A percentile compares a stretch with the other conserved stretches of the same genome.
These are phyloP conservation scores for Lontra canadensis DNA, from an alignment of 2,113 vertebrate genomes.

Conservation along the genomic window DNA sequence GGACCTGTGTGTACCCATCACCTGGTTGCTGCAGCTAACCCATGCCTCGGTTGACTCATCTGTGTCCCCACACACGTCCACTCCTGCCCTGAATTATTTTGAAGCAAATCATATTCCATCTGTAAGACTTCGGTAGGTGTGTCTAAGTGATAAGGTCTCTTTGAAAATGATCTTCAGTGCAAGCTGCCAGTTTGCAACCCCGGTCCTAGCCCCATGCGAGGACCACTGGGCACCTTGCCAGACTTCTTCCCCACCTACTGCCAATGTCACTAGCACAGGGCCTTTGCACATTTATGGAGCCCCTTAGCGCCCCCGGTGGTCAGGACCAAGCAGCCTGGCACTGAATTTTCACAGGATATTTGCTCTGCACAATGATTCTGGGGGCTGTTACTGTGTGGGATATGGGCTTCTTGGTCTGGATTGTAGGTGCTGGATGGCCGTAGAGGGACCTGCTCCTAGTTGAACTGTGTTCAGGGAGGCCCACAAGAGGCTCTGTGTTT, in stretches of 20 bases:
- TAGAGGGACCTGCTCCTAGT: not conserved
- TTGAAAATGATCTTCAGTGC: not conserved
- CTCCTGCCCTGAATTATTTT: not conserved
- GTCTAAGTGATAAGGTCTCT: not conserved
- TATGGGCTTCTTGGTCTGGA: not conserved
- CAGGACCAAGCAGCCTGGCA: not conserved
- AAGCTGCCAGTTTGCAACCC: not conserved
- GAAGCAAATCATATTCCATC: not conserved
- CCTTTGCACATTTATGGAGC: not conserved
- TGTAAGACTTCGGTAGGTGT: not conserved
- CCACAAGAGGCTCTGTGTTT: not conserved
- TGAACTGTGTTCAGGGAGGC: not conserved
- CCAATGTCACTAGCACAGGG: not conserved
- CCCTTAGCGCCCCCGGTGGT: accelerated
- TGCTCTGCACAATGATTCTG: not conserved
- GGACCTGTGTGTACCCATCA: not conserved
- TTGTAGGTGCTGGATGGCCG: not conserved
- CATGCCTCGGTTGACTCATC: not conserved
- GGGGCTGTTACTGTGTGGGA: not conserved
- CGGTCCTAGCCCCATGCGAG: not conserved
- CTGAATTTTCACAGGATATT: not conserved
- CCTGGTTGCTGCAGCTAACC: not conserved
- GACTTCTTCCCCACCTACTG: not conserved
- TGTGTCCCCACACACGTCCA: not conserved
- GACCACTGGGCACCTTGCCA: not conserved